Conservation (phyloP, 2,113 vertebrate species). For the Bostrychus sinensis region DNA sequence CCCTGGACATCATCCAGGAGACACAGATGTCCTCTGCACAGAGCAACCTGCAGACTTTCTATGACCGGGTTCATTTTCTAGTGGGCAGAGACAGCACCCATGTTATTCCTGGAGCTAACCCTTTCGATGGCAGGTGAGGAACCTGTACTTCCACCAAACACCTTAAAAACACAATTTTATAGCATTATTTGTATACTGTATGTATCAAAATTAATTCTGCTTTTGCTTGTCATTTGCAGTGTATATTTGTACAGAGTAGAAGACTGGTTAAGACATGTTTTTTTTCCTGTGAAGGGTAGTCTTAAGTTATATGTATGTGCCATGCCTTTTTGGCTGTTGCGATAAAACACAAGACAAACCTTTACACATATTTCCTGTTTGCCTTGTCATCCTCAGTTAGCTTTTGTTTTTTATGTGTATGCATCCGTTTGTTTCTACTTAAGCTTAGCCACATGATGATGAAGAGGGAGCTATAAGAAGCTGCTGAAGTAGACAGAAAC, state of each 20-base stretch:
- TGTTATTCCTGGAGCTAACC: conserved; percentile 88
- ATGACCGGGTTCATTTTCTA: conserved; percentile 92
- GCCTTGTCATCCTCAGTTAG: conserved; percentile 1
- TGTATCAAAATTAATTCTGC: too few relatives aligned
- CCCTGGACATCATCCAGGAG: conserved; percentile 96
- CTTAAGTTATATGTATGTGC: too few relatives aligned
- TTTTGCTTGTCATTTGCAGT: too few relatives aligned
- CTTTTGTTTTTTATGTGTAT: conserved; percentile 8
- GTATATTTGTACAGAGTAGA: conserved; percentile 5
- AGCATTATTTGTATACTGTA: neutral
- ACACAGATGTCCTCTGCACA: conserved; percentile 86
- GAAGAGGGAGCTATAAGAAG: conserved; percentile 8
- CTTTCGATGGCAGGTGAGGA: conserved; percentile 93
- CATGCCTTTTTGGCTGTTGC: too few relatives aligned
- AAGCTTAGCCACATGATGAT: neutral
- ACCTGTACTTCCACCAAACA: neutral
- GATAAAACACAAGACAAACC: too few relatives aligned
- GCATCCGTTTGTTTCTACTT: neutral
- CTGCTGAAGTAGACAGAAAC: conserved; percentile 20
- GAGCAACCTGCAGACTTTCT: conserved; percentile 90
- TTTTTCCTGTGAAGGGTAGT: too few relatives aligned
- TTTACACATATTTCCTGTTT: too few relatives aligned
- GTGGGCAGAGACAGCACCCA: conserved; percentile 95
- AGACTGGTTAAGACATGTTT: neutral
- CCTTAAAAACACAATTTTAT: neutral